Base-by-base conservation (phyloP, 2,113 vertebrate genomes). In the Aramus guarauna region DNA sequence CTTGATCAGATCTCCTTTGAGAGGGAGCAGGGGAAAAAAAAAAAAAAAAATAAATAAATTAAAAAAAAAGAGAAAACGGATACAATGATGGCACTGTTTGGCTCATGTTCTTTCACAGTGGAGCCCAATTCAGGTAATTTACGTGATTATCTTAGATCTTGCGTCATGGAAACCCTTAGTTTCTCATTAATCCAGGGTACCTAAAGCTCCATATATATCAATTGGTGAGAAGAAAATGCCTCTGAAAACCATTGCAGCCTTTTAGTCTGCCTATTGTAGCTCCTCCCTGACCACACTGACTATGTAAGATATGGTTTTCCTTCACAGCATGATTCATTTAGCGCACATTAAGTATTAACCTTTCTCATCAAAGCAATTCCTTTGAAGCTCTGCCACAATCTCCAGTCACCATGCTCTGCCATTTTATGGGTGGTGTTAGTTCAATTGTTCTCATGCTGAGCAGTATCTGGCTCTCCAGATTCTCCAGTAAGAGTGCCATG, bases 1-100 rank as follows among this genome's bases (percentile, higher is more conserved):
- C 9, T 14, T 43, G 2, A 69, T 12, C 0, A 1, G 17, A 26
- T 29, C 0, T 58, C 4, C 5, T 76, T 34, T 23, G 36, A 72
- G 34, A 58, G 5, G 7, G 5, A 36, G 4, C 39, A 41, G 39
- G 11, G 11, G 15, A 9, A 53, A 53, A 53, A 27, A 27, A 15
- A 53, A 26, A 26, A 52, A 12, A 3, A 27, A 52, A 52, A 14
- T 14, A 52, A 27, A 26, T 6, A 52, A 52, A 52, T 13, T 22
- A 80, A 87, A 56, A 53, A 12, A 1, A 26, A 59, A 32, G 7
- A 59, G 9, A 16, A 48, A 39, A 19, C 6, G 29, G 13, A 13
- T 5, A 60, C 17, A 45, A 79, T 62, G 2, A 5, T 48, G 21
- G 6, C 9, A 21, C 1, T 32, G 1, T 32, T 85, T 90, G 16